Evolutionary conservation across 2,113 vertebrate genomes (phyloP).

Genomic region (Merops nubicus): DNA sequence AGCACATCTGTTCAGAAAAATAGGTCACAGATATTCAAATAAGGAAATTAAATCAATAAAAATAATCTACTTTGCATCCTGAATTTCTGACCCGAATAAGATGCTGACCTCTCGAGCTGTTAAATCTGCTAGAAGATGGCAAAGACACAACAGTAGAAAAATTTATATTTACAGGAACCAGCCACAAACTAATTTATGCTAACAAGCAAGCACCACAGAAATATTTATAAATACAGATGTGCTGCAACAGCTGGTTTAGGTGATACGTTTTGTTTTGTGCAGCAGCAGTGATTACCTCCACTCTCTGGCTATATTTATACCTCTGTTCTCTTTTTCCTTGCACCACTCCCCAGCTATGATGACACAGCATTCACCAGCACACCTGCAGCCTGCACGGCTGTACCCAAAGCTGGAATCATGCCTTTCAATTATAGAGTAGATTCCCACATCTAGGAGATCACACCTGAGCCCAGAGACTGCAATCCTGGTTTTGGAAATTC

Average conservation of each 20-base stretch:
- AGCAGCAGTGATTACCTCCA: background rate
- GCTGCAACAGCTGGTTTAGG: background rate
- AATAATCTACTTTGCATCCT: background rate
- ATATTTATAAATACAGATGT: background rate
- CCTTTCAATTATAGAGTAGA: background rate
- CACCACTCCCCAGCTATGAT: background rate
- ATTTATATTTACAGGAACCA: background rate
- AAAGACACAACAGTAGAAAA: background rate
- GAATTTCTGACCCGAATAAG: background rate
- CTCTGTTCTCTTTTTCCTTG: background rate
- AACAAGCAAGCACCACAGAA: background rate
- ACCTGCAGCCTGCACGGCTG: background rate
- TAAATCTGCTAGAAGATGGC: background rate
- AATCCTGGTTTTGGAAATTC: background rate
- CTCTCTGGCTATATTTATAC: background rate
- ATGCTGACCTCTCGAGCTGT: background rate
- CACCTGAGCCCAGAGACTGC: background rate
- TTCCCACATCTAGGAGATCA: background rate
- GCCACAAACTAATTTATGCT: background rate
- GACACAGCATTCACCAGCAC: background rate
- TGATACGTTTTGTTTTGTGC: background rate
- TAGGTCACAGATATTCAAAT: conserved; percentile 2
- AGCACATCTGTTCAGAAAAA: background rate
- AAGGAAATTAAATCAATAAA: conserved; percentile 1
- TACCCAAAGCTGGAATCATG: background rate